Percentiles rank a stretch among this genome's conserved stretches.
phyloP scores from a whole-genome alignment of 1,140 invertebrate genomes.

The Meteorus sp. region DNA sequence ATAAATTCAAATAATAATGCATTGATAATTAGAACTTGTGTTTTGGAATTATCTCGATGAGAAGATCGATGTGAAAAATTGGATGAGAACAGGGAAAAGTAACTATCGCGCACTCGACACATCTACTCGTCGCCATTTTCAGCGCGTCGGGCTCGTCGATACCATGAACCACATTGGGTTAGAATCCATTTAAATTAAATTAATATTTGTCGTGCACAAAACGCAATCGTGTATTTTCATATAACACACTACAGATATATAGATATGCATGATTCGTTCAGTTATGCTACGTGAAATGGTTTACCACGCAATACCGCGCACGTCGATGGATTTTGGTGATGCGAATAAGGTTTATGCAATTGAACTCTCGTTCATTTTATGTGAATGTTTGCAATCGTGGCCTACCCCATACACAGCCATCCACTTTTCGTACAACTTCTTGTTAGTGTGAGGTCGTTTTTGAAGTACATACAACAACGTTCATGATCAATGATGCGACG shows the following conservation, averaged over 20 bases:
- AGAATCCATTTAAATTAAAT: constrained; percentile 32
- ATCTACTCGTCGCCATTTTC: no score
- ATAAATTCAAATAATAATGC: no score
- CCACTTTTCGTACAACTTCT: no score
- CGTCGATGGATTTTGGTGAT: constrained; percentile 18
- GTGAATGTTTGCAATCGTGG: constrained; percentile 20
- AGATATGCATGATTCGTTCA: constrained; percentile 6
- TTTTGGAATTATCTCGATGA: no score
- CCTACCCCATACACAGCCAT: background rate
- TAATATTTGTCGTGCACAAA: constrained; percentile 26
- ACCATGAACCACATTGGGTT: background rate
- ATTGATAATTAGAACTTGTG: no score
- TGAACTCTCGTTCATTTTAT: no score
- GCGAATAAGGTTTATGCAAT: constrained; percentile 30
- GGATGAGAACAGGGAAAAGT: no score
- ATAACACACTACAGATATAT: background rate
- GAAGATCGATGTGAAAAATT: no score
- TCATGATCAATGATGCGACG: no score
- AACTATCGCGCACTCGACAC: no score
- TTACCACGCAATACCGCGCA: background rate
- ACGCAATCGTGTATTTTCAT: background rate
- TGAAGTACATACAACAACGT: no score
- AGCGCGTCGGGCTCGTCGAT: constrained; percentile 2
- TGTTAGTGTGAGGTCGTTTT: no score
- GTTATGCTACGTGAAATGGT: background rate